Percentiles rank a stretch among this genome's conserved stretches.
These are phyloP conservation scores for Indicator indicator DNA, from an alignment of 2,113 vertebrate genomes.

Conservation along the genomic window DNA sequence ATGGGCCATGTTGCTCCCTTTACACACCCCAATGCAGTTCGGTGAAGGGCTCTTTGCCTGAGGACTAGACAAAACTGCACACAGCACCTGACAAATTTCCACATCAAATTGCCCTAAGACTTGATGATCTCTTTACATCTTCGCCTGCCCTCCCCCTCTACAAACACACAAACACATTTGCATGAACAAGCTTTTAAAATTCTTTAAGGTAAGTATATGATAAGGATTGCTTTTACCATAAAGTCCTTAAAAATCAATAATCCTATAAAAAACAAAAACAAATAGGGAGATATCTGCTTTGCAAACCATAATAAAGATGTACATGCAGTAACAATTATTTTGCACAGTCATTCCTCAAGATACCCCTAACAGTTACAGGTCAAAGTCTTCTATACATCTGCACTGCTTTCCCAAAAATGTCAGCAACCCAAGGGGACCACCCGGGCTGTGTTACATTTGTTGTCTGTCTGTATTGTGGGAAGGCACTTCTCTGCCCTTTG, in stretches of 20 bases:
- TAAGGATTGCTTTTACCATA: background rate
- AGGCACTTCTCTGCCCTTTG: background rate
- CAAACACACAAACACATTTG: background rate
- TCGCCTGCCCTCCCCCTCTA: background rate
- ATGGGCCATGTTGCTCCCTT: accelerated
- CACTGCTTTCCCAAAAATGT: background rate
- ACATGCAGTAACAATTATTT: background rate
- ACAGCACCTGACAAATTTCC: background rate
- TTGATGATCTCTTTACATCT: background rate
- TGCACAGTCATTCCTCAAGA: constrained; percentile 16
- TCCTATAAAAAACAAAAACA: constrained; percentile 9
- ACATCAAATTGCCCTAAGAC: background rate
- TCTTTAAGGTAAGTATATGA: background rate
- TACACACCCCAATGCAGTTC: accelerated
- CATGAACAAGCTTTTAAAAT: constrained; percentile 18
- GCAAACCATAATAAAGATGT: background rate
- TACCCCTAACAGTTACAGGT: background rate
- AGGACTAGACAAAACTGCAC: background rate
- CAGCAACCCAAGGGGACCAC: constrained; percentile 16
- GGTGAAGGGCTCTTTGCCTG: background rate
- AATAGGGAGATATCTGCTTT: background rate
- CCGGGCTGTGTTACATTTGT: background rate
- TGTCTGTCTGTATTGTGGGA: background rate
- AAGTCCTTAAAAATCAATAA: background rate
- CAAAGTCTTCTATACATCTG: constrained; percentile 3